Percentiles rank a stretch among this genome's conserved stretches.
Conservation (phyloP, 2,797 vertebrate genomes). For the Sebastes reedi region DNA sequence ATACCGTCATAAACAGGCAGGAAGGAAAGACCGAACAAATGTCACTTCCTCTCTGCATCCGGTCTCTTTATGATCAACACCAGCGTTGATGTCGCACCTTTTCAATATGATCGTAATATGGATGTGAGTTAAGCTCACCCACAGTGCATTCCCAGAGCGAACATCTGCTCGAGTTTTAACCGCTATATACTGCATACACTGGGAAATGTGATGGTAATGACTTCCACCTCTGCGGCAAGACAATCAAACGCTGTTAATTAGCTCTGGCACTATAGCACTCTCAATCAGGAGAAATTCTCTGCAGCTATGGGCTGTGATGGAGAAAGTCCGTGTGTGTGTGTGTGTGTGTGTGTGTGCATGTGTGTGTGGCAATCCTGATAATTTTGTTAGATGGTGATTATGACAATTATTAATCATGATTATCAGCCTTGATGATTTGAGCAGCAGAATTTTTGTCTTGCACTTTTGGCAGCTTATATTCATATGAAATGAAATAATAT, state of each 20-base stretch:
- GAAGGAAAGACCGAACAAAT: not conserved
- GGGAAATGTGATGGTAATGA: slow-evolving; percentile 61
- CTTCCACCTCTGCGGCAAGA: slow-evolving; percentile 67
- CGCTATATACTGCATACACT: slow-evolving; percentile 29
- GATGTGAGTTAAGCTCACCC: slow-evolving; percentile 23
- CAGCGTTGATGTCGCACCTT: not conserved
- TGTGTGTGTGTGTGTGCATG: not conserved
- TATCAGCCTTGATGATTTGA: slow-evolving; percentile 38
- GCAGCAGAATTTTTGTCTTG: slow-evolving; percentile 2
- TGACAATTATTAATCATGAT: slow-evolving; percentile 55
- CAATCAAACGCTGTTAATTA: slow-evolving; percentile 74
- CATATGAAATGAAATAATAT: not conserved
- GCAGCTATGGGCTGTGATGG: slow-evolving; percentile 42
- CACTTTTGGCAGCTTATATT: slow-evolving; percentile 23
- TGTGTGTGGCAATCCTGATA: slow-evolving; percentile 16
- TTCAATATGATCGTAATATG: slow-evolving; percentile 7
- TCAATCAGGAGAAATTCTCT: slow-evolving; percentile 68
- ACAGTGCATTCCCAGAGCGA: slow-evolving; percentile 7
- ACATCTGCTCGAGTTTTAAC: slow-evolving; percentile 50
- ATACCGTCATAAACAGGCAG: not conserved
- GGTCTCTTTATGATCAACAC: not conserved
- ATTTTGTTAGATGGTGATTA: slow-evolving; percentile 45
- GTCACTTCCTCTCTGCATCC: not conserved
- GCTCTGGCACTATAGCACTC: slow-evolving; percentile 52
- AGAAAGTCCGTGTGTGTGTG: slow-evolving; percentile 5